These are phyloP conservation scores for Zaprionus vittiger DNA, from an alignment of 1,140 invertebrate species.

Conservation along the genomic window DNA sequence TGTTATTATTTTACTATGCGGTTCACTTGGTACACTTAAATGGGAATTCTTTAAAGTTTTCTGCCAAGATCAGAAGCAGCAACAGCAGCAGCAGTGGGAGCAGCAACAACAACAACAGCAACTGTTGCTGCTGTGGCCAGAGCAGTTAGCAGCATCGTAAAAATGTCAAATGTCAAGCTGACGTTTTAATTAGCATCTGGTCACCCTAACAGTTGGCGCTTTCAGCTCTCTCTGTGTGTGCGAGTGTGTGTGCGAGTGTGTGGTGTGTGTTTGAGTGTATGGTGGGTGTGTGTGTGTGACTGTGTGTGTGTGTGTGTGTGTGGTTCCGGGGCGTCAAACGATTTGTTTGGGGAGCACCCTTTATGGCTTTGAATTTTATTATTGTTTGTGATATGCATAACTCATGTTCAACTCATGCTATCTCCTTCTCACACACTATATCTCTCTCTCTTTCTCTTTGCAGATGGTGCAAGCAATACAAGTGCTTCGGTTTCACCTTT, in stretches of 20 bases:
- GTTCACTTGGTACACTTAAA: constrained; percentile 48
- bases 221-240: constrained; percentile 2
- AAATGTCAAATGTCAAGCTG: constrained; percentile 84
- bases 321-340: constrained; percentile 46
- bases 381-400: constrained; percentile 51
- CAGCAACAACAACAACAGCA: constrained; percentile 27
- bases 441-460: constrained; percentile 86
- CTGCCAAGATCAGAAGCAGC: constrained; percentile 45
- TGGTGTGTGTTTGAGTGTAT: constrained; percentile 8
- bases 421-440: constrained; percentile 81
- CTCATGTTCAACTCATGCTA: constrained; percentile 22
- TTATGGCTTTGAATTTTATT: constrained; percentile 49
- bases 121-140: constrained; percentile 57
- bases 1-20: constrained; percentile 62
- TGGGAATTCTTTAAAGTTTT: constrained; percentile 73
- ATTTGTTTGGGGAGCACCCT: constrained; percentile 44
- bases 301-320: constrained; percentile 19
- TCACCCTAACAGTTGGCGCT: constrained; percentile 59
- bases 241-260: background rate
- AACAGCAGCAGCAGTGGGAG: constrained; percentile 37
- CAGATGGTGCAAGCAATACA: constrained; percentile 99
- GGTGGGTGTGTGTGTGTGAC: constrained; percentile 10
- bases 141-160: constrained; percentile 83
- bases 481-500: constrained; percentile 99
- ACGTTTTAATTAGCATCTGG: constrained; percentile 82